Base-by-base conservation (phyloP, 1,140 invertebrate genomes). In the Sarcophaga bullata region DNA sequence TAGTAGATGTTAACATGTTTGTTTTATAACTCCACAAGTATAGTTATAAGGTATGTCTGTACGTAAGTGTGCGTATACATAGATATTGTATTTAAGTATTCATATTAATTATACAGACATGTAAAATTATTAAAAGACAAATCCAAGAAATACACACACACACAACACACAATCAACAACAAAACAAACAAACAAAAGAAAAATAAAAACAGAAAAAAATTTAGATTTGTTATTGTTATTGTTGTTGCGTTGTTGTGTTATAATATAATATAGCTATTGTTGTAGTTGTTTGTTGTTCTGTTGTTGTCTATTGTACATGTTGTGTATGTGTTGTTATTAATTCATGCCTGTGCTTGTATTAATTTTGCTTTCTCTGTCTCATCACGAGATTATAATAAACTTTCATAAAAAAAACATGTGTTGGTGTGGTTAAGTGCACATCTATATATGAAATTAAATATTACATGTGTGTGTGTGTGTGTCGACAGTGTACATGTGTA, bases 91-190 rank as follows among this genome's bases (percentile, higher is more conserved):
- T 58, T 58, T 58, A 58, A 58, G 6, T 58, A 58, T 58, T 58
- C 13, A 58, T 58, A 58, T 58, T 58, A 58, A 58, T 58, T 58
- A 58, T 58, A 58, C 54, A 58, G n/a, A 58, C 54, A 58, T 58
- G 54, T 58, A 58, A 58, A 58, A 58, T 58, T 58, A 58, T 58
- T 58, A 15, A 37, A 58, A 58, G 54, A 58, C 54, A 58, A 58
- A 58, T 58, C 54, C n/a, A 13, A 58, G 54, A 58, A 58, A 58
- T n/a, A n/a, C n/a, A n/a, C n/a, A n/a, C n/a, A n/a, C n/a, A n/a
- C n/a, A n/a, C n/a, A n/a, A n/a, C n/a, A n/a, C 54, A 58, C 54
- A 58, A n/a, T 58, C 54, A 58, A 58, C 54, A 58, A 58, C n/a
- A 58, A 15, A 13, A 37, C 4, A 37, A 37, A 37, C 1, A 37